These are phyloP conservation scores for Stercorarius parasiticus DNA, from an alignment of 2,113 vertebrate genomes.

Conservation along the genomic window DNA sequence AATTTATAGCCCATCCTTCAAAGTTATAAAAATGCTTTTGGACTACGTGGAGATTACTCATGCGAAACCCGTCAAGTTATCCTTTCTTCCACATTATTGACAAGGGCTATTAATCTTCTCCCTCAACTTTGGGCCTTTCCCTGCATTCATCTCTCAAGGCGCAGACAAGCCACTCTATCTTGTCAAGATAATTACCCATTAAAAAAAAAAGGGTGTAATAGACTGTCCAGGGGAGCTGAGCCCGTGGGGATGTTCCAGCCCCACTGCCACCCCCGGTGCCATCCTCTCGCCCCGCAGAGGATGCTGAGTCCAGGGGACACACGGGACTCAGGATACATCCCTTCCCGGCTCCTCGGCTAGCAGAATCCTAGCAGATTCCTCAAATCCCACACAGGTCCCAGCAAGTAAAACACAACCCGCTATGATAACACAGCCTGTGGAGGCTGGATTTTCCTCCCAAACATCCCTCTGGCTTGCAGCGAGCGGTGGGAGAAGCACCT, in stretches of 20 bases:
- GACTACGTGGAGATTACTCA: constrained; percentile 48
- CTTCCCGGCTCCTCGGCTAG: not conserved
- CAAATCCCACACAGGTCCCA: not conserved
- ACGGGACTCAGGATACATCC: not conserved
- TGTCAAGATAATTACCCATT: constrained; percentile 66
- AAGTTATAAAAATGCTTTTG: constrained; percentile 61
- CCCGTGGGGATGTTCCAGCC: not conserved
- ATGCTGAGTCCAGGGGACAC: not conserved
- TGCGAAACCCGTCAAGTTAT: constrained; percentile 52
- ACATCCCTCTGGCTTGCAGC: not conserved
- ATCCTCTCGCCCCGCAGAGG: fast-evolving
- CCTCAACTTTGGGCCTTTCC: constrained; percentile 23
- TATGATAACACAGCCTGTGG: not conserved
- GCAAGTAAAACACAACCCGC: not conserved
- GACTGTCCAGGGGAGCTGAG: not conserved
- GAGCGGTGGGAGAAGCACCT: not conserved
- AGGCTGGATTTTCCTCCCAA: not conserved
- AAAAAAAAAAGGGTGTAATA: constrained; percentile 1
- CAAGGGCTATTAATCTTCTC: constrained; percentile 66
- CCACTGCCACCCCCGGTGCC: not conserved
- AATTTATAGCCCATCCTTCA: constrained; percentile 60
- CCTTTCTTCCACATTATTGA: constrained; percentile 66
- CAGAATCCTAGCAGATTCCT: not conserved
- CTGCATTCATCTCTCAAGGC: not conserved
- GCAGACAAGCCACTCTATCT: constrained; percentile 51